Base-by-base conservation (phyloP, 2,888 invertebrate genomes). In the Macropis europaea region DNA sequence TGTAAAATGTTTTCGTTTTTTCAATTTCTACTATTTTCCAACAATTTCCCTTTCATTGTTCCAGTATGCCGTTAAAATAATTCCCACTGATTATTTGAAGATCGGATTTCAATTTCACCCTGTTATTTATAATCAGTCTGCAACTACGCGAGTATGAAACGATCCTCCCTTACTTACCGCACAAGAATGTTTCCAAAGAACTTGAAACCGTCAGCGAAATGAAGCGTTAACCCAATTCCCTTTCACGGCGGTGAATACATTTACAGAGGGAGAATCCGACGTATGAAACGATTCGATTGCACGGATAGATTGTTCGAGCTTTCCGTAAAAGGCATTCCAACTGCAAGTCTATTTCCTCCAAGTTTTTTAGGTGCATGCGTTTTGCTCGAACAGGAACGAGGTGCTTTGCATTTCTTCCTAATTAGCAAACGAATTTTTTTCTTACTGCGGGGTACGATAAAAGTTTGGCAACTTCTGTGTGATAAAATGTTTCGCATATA, bases 191-290 rank as follows among this genome's bases (percentile, higher is more conserved):
- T 26, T 17, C 3, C 7, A 6, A 34, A 22, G 13, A 24, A 26
- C 9, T 13, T 11, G 42, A 32, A 52, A 34, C 42, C 26, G 42
- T 26, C 42, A 3, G 28, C 34, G 34, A 34, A 28, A 36, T 36
- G 22, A 54, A 54, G 36, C 36, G 54, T 62, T 54, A 62, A 45
- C 45, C 45, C 15, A 36, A 54, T 62, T 54, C 22, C 17, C 36
- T 1, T 47, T 3, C 26, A 32, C 42, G 28, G 9, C 36, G 36
- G 28, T 43, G 62, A 45, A 30, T 45, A 36, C 54, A 30, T 54
- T 54, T 52, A 6, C 19, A 19, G 22, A 30, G 36, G 34, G 11
- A n/a, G 45, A 22, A 19, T 36, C 43, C 4, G n/a, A 3, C 34
- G 32, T 19, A 24, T 32, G 22, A 22, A 22, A 4, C 28, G 54